These are phyloP conservation scores for Triplophysa siluroides DNA, from an alignment of 2,113 vertebrate species.

Conservation along the genomic window DNA sequence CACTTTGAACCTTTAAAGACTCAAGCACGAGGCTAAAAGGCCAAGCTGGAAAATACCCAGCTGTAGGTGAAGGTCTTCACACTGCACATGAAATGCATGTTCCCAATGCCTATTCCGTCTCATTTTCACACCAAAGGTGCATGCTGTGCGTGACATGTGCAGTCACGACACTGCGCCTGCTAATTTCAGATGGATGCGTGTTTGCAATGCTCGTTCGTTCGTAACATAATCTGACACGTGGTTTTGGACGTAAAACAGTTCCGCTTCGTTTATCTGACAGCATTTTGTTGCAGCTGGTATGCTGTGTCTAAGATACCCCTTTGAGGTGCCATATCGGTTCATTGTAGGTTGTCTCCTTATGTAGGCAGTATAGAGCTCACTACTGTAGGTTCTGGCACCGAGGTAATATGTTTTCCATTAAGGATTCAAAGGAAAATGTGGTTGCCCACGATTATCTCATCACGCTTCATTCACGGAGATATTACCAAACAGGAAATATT, in stretches of 20 bases:
- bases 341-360: background rate
- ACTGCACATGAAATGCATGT: background rate
- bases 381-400: background rate
- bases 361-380: background rate
- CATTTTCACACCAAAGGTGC: slow-evolving; percentile 17
- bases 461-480: background rate
- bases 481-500: slow-evolving; percentile 21
- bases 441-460: background rate
- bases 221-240: background rate
- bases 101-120: background rate
- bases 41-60: slow-evolving; percentile 19
- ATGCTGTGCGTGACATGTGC: background rate
- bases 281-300: too few relatives aligned
- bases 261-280: too few relatives aligned
- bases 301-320: too few relatives aligned
- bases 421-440: background rate
- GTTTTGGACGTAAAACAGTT: background rate
- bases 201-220: background rate
- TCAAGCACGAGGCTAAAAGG: background rate
- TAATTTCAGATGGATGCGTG: slow-evolving; percentile 1
- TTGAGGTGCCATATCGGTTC: too few relatives aligned
- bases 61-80: background rate
- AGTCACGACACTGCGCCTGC: background rate
- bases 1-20: slow-evolving; percentile 61
- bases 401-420: slow-evolving; percentile 16